Base-by-base conservation (phyloP, 2,797 vertebrate species). In the Sebastes taczanowskii region DNA sequence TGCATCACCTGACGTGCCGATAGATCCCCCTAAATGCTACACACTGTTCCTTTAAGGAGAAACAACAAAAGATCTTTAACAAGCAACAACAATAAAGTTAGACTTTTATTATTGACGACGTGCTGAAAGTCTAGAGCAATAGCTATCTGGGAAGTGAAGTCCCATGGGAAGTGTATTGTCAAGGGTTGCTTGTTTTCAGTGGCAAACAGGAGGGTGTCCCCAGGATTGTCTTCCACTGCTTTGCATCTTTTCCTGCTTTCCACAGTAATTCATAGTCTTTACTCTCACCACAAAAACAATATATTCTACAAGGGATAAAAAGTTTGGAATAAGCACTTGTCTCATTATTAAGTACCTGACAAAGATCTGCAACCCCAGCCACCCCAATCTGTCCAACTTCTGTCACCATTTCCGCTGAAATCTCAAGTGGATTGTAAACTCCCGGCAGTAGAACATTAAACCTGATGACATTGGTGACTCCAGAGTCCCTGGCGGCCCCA, bases 301-400 rank as follows among this genome's bases (percentile, higher is more conserved):
- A 27, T 14, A 56, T 38, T 80, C 46, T 56, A 46, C 32, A 29
- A 35, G 67, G 77, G 22, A 67, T 79, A 65, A 27, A 59, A 83
- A 81, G 71, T 88, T 84, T 71, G 10, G 53, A 79, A 75, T 71
- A 81, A 63, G 68, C 62, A 53, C 65, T 66, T 38, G 53, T 77
- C 70, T 80, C 63, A 81, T 80, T 74, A 78, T 72, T 74, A 66
- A 78, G 62, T 70, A 71, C 49, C 27, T 56, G 77, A 73, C 56
- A 80, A 71, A 72, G 67, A 73, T 78, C 71, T 72, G 22, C 34
- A 55, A 80, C 81, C 71, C 55, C 63, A 68, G 30, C 35, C 78
- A 83, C 71, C 62, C 27, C 63, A 42, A 67, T 77, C 56, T 23
- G 35, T 70, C 11, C 29, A 68, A 64, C 56, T 30, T 16, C 11